Evolutionary conservation across 1,140 invertebrate genomes (phyloP).

Genomic region (Zaprionus lachaisei): DNA sequence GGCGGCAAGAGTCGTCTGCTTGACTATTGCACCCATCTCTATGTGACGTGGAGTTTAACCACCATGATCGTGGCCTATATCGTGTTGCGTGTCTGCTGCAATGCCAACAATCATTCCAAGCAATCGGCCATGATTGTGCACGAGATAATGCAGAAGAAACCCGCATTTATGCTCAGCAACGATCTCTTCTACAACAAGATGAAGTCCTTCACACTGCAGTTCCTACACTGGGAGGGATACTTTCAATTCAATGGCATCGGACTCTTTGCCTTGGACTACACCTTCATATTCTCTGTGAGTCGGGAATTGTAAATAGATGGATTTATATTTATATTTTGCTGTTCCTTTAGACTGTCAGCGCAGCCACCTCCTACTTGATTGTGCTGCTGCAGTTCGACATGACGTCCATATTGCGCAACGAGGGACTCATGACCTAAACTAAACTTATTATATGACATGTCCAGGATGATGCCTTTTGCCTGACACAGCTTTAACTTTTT

Average conservation of each 20-base stretch:
- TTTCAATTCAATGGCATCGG: constrained; percentile 84
- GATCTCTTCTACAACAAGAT: constrained; percentile 84
- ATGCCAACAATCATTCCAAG: constrained; percentile 78
- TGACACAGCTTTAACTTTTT: constrained; percentile 3
- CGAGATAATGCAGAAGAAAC: constrained; percentile 84
- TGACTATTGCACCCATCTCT: constrained; percentile 72
- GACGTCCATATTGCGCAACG: constrained; percentile 73
- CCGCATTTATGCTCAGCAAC: constrained; percentile 81
- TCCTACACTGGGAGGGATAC: constrained; percentile 81
- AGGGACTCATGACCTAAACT: constrained; percentile 69
- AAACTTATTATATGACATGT: constrained; percentile 25
- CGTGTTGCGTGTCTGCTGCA: constrained; percentile 77
- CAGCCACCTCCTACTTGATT: constrained; percentile 83
- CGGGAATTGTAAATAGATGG: neutral
- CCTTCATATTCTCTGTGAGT: constrained; percentile 83
- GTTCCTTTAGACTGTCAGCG: constrained; percentile 72
- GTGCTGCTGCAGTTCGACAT: constrained; percentile 84
- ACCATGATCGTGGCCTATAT: constrained; percentile 81
- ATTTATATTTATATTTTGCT: neutral
- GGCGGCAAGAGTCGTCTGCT: constrained; percentile 66
- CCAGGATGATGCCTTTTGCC: neutral
- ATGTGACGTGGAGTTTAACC: constrained; percentile 77
- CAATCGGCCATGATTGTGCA: constrained; percentile 83
- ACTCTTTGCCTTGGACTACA: constrained; percentile 80
- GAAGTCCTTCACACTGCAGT: constrained; percentile 83